Percentiles rank a stretch among this genome's conserved stretches.
These are phyloP conservation scores for Corella eumyota DNA, from an alignment of 23 tunicate genomes.

Conservation along the genomic window DNA sequence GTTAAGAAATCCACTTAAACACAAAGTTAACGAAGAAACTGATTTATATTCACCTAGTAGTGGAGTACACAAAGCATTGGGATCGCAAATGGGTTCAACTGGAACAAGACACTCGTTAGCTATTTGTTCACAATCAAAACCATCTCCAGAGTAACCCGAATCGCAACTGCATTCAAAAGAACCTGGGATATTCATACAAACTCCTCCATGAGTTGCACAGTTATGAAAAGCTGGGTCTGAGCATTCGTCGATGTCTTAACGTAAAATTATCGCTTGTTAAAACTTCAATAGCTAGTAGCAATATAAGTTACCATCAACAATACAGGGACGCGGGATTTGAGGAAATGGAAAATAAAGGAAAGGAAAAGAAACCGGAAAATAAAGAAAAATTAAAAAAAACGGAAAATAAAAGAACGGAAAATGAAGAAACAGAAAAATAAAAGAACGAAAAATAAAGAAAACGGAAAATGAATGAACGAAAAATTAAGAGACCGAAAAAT, in stretches of 20 bases:
- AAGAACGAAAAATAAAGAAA: too few relatives aligned
- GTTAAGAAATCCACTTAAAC: neutral
- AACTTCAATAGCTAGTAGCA: neutral
- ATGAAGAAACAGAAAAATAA: too few relatives aligned
- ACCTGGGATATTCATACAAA: neutral
- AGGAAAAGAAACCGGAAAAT: too few relatives aligned
- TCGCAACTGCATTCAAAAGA: neutral
- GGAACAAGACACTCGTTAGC: neutral
- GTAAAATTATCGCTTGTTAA: neutral
- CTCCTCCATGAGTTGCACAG: neutral
- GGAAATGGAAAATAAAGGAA: too few relatives aligned
- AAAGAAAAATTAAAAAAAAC: too few relatives aligned
- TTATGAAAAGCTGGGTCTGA: neutral
- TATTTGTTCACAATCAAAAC: neutral
- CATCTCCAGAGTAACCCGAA: neutral
- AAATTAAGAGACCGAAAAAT: too few relatives aligned
- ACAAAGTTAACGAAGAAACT: too few relatives aligned
- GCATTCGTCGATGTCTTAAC: slow-evolving; percentile 1
- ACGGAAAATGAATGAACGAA: too few relatives aligned
- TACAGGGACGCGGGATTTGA: too few relatives aligned
- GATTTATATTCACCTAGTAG: neutral
- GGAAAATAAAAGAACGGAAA: too few relatives aligned
- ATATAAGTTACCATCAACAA: too few relatives aligned
- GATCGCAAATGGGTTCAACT: neutral
- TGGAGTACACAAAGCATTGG: neutral